Evolutionary conservation across 2,113 vertebrate species (phyloP), one percentile per base, ranked within the genome.

Genomic region (Gasterosteus nipponicus): DNA sequence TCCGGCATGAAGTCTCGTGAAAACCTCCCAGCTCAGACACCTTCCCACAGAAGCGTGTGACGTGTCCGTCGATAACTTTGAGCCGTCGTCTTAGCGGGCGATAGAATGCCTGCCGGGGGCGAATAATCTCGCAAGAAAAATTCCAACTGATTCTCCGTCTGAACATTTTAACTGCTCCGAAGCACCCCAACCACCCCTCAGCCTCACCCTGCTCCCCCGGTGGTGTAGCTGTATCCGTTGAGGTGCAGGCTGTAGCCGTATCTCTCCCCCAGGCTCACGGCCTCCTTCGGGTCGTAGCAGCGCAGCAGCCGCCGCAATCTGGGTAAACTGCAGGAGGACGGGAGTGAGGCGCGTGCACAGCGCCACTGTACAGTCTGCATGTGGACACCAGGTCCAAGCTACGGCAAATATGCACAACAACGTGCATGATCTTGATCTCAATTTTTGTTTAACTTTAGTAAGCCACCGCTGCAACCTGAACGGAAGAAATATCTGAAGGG

Each of bases 171-270:
- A 3, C 22, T 26, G 22, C 22, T 26, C 22, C 22, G 22, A 26
- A 26, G 22, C 22, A 26, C 18, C 22, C 22, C 3, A 22, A 54
- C 44, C 16, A 46, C 5, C 56, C n/a, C 7, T 3, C 11, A 41
- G 53, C 46, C 90, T 96, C 93, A 97, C 97, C 97, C 97, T 84
- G 94, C 96, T 85, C 97, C 96, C 15, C 97, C 96, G 0, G 97
- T 98, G 93, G 95, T 82, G 35, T 98, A 99, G 91, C 96, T 98
- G 87, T 99, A 99, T 73, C 97, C 96, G 1, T 93, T 95, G 7
- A 94, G 93, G 59, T 93, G 90, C 86, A 98, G 90, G 39, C 95
- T 93, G 0, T 97, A 98, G 33, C 97, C 97, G 0, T 99, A 98
- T 46, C 95, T 92, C 72, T 98, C 97, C 67, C 97, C 97, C 51